Percentiles rank a stretch among this genome's conserved stretches.
phyloP scores from a whole-genome alignment of 2,113 vertebrate genomes.

The Pachycephala philippinensis region DNA sequence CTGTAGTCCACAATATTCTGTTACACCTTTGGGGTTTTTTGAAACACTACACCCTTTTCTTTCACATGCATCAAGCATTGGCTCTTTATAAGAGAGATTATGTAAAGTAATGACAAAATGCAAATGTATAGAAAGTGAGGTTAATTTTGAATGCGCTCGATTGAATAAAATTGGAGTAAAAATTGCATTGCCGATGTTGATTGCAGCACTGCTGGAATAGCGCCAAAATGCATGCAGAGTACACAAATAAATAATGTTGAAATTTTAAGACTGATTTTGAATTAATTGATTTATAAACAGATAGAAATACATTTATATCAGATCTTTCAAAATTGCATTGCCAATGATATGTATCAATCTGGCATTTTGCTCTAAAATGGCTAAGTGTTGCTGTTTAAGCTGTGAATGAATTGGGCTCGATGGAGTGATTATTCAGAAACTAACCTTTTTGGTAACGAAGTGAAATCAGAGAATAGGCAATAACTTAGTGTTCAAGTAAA shows the following conservation, averaged over 20 bases:
- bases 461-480: conserved; percentile 58
- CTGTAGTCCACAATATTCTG: neutral
- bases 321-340: neutral
- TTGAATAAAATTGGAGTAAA: neutral
- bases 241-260: conserved; percentile 13
- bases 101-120: neutral
- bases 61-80: neutral
- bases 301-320: conserved; percentile 21
- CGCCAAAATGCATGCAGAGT: neutral
- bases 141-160: neutral
- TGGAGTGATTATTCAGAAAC: conserved; percentile 62
- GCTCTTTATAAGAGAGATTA: neutral
- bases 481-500: conserved; percentile 63
- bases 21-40: neutral
- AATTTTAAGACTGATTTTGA: conserved; percentile 33
- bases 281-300: conserved; percentile 60
- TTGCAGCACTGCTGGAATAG: neutral
- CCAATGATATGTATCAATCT: conserved; percentile 22
- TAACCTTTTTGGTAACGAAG: conserved; percentile 68
- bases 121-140: neutral
- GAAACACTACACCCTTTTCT: neutral
- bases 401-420: conserved; percentile 51
- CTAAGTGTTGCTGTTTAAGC: conserved; percentile 50
- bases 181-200: neutral
- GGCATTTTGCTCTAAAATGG: conserved; percentile 56